phyloP scores from a whole-genome alignment of 2,888 invertebrate genomes.

The Drosophila tripunctata region DNA sequence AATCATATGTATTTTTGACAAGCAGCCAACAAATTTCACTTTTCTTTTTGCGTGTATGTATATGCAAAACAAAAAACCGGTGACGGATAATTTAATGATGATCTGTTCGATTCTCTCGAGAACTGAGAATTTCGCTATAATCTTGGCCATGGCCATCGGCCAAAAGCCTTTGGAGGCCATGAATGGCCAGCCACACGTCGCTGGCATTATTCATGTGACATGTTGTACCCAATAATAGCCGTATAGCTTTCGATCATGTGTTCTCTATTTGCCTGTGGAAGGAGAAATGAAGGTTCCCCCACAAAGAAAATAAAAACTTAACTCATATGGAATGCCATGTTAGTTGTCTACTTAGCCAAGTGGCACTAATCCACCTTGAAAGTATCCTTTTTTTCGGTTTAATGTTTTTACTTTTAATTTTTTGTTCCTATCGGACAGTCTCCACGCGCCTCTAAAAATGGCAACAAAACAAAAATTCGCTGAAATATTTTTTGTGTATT shows the following conservation, averaged over 20 bases:
- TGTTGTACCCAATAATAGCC: constrained; percentile 51
- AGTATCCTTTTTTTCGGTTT: not conserved
- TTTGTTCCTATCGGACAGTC: constrained; percentile 7
- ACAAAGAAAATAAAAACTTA: too few relatives aligned
- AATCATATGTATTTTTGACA: constrained; percentile 45
- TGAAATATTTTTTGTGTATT: constrained; percentile 43
- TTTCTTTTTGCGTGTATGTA: constrained; percentile 10
- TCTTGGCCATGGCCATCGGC: constrained; percentile 56
- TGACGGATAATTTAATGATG: constrained; percentile 60
- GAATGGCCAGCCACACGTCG: constrained; percentile 38
- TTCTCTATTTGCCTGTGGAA: constrained; percentile 39
- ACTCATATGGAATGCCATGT: not conserved
- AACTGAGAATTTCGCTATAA: constrained; percentile 2
- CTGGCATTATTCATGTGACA: constrained; percentile 57
- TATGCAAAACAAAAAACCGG: constrained; percentile 26
- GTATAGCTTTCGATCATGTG: constrained; percentile 51
- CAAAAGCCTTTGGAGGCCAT: constrained; percentile 52
- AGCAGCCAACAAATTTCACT: constrained; percentile 48
- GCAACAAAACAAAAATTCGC: constrained; percentile 36
- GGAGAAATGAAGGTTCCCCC: constrained; percentile 73
- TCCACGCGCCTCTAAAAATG: constrained; percentile 39
- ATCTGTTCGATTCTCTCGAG: constrained; percentile 18
- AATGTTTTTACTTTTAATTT: not conserved
- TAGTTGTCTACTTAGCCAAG: not conserved
- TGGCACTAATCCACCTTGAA: constrained; percentile 9